Percentiles rank a stretch among this genome's conserved stretches.
These are phyloP conservation scores for Nycticorax nycticorax DNA, from an alignment of 2,113 vertebrate genomes.

Conservation along the genomic window DNA sequence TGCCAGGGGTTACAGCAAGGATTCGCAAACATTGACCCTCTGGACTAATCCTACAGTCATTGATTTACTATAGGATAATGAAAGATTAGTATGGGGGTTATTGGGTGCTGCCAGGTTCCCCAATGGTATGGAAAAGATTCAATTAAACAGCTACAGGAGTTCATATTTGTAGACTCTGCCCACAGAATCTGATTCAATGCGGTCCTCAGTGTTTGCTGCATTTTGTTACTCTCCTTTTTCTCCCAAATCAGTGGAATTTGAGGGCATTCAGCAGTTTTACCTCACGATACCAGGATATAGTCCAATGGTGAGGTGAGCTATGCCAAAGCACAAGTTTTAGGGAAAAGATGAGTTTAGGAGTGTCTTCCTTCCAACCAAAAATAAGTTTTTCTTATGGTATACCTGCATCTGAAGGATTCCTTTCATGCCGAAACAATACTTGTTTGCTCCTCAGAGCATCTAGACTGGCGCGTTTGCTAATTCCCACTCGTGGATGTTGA, in stretches of 20 bases:
- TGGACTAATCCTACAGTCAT: background rate
- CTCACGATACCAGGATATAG: rapidly evolving
- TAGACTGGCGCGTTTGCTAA: background rate
- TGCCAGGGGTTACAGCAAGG: background rate
- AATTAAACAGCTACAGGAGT: background rate
- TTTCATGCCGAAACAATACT: background rate
- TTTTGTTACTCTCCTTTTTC: background rate
- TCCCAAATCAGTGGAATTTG: background rate
- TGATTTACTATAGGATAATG: background rate
- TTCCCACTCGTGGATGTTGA: rapidly evolving
- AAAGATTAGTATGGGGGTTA: background rate
- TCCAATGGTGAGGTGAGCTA: background rate
- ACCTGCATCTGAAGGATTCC: background rate
- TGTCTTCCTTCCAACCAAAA: background rate
- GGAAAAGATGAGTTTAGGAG: background rate
- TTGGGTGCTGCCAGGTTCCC: background rate
- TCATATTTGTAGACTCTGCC: background rate
- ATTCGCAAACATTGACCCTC: background rate
- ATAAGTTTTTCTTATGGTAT: background rate
- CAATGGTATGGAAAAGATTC: background rate
- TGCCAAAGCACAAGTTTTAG: background rate
- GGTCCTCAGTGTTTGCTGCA: background rate
- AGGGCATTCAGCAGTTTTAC: background rate
- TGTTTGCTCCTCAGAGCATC: background rate
- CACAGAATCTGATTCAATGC: no score